Evolutionary conservation across 1,140 invertebrate genomes (phyloP), one percentile per base, ranked within the genome.

Genomic region (Mya arenaria): DNA sequence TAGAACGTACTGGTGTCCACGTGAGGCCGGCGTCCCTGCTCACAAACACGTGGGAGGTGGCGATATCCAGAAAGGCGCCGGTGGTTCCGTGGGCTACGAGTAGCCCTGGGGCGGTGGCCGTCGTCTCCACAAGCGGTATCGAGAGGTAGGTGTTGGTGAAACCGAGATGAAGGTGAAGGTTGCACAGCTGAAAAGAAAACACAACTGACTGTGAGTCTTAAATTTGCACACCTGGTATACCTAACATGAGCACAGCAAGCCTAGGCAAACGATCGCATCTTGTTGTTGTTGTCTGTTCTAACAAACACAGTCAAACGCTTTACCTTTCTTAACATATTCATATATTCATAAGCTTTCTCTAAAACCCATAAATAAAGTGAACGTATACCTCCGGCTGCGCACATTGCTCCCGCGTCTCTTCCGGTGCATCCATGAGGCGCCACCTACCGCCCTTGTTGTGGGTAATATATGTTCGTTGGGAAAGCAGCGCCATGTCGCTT

Each of bases 391-490:
- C 25, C 23, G 71, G 72, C 56, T 87, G 60, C n/a, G 44, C 19
- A 81, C 87, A 88, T 25, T 94, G 94, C 25, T 96, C 93, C 60
- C 82, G 86, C 10, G 93, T 93, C 62, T 95, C 94, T 4, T 95
- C 95, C 91, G 97, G 96, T 6, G 96, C 93, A 79, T 94, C 94
- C 44, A 98, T 94, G 1, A 93, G 93, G 4, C 93, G 94, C 97
- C 97, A 98, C 0, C 95, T 95, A n/a, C 94, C 95, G 37, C 97
- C 97, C 87, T 97, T 96, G 92, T 98, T 96, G 91, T 95, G 97
- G 0, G 96, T 96, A 37, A 98, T 97, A 36, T 96, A 91, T 0
- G 96, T 96, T 1, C 95, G 92, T 8, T 82, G 75, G 2, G 56
- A 36, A 44, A 69, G 62, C 10, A 72, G 17, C 44, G 58, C 84